Evolutionary conservation across 2,888 invertebrate genomes (phyloP).

Genomic region (Polymixis lichenea): DNA sequence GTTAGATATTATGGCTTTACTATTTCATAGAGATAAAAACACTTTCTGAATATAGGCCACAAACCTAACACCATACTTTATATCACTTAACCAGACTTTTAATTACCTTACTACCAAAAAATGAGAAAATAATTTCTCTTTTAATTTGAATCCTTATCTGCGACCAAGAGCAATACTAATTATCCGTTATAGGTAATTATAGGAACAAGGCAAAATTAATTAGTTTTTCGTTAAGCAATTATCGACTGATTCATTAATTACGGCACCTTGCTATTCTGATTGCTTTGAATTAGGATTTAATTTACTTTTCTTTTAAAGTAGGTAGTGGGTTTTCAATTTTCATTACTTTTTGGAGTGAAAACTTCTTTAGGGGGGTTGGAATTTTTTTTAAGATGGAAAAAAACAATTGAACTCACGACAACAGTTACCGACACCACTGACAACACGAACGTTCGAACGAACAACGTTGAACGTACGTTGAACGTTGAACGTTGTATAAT

Average conservation of each 20-base stretch:
- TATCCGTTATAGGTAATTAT: slow-evolving; percentile 56
- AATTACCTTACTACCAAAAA: slow-evolving; percentile 25
- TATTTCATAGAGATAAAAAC: neutral
- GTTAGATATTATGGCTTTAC: neutral
- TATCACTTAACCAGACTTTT: slow-evolving; percentile 9
- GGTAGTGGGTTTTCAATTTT: neutral
- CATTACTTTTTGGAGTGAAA: neutral
- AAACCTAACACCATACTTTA: neutral
- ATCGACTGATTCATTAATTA: slow-evolving; percentile 57
- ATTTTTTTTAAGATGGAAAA: too few relatives aligned
- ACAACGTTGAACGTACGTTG: too few relatives aligned
- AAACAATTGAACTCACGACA: too few relatives aligned
- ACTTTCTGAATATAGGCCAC: neutral
- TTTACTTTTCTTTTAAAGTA: slow-evolving; percentile 13
- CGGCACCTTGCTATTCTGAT: slow-evolving; percentile 49
- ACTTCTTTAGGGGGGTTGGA: too few relatives aligned
- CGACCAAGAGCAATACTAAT: slow-evolving; percentile 43
- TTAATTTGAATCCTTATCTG: slow-evolving; percentile 44
- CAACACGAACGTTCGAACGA: too few relatives aligned
- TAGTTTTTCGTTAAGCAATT: slow-evolving; percentile 59
- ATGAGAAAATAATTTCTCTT: slow-evolving; percentile 40
- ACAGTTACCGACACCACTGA: too few relatives aligned
- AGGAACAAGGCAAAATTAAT: slow-evolving; percentile 57
- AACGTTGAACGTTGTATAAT: too few relatives aligned
- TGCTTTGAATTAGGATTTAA: slow-evolving; percentile 46